Evolutionary conservation across 64 coral and sea anemone genomes (phyloP).

Genomic region (Montipora efflorescens): DNA sequence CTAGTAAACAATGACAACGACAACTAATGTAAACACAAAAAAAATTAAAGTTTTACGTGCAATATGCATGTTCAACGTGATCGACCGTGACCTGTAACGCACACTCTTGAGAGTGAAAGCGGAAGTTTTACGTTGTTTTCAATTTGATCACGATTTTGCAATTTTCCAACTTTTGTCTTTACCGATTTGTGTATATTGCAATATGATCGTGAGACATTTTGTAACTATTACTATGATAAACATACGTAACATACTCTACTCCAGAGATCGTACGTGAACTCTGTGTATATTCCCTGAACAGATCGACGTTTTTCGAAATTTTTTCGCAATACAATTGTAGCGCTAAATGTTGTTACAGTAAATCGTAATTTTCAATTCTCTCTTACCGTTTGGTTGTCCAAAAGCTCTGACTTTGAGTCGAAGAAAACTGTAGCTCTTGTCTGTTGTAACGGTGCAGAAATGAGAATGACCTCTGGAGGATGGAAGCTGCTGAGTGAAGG

Average conservation of each 20-base stretch:
- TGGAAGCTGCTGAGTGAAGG: not conserved
- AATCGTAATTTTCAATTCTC: not conserved
- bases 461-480: not conserved
- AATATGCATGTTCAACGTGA: too few species aligned
- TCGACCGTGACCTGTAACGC: not conserved
- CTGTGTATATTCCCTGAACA: too few species aligned
- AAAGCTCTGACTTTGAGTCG: not conserved
- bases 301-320: too few species aligned
- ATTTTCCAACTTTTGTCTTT: not conserved
- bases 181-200: too few species aligned
- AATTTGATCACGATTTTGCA: not conserved
- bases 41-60: too few species aligned
- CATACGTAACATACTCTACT: too few species aligned
- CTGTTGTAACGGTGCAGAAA: conserved; percentile 12
- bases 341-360: too few species aligned
- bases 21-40: too few species aligned
- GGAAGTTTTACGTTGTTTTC: conserved; percentile 4
- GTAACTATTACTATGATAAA: not conserved
- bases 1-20: too few species aligned
- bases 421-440: not conserved
- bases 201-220: not conserved
- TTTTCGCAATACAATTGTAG: too few species aligned
- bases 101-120: not conserved
- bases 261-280: too few species aligned
- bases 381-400: conserved; percentile 13